A percentile compares a stretch with the other conserved stretches of the same genome.
Conservation (phyloP, 2,888 invertebrate genomes). For the Lasioglossum pauxillum region DNA sequence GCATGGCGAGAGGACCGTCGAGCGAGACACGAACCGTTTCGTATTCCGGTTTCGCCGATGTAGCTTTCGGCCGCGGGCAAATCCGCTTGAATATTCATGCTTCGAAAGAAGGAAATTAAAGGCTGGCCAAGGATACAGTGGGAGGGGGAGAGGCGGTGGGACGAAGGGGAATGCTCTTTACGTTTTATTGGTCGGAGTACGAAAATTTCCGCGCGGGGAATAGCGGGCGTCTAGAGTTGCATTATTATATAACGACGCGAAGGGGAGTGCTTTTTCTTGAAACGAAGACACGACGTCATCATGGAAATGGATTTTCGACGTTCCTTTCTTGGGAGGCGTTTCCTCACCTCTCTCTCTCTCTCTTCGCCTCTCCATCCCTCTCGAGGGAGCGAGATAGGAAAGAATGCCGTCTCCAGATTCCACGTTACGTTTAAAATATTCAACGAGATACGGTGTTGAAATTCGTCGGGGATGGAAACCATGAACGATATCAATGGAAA, state of each 20-base stretch:
- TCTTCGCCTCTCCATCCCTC: not conserved
- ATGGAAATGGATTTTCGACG: conserved; percentile 54
- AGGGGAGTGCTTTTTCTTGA: conserved; percentile 29
- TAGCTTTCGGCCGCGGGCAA: not conserved
- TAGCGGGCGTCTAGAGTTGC: not conserved
- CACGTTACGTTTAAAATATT: not conserved
- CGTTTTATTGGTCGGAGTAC: not conserved
- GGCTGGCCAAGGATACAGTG: not conserved
- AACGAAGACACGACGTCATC: conserved; percentile 50
- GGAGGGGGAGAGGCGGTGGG: fast-evolving
- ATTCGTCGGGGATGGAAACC: not conserved
- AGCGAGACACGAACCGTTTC: not conserved
- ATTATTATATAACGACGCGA: conserved; percentile 29
- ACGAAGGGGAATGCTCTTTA: not conserved
- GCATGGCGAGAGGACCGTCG: too few species aligned
- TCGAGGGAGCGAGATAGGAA: not conserved
- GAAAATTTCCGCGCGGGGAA: not conserved
- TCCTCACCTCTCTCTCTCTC: not conserved
- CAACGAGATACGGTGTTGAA: not conserved
- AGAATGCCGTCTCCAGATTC: not conserved
- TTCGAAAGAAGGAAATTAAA: conserved; percentile 46
- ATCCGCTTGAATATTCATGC: conserved; percentile 47
- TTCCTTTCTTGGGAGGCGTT: conserved; percentile 12
- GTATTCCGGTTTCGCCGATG: not conserved
- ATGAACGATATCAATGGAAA: not conserved